Conservation (phyloP, 1,140 invertebrate genomes). For the Bemisia tabaci region DNA sequence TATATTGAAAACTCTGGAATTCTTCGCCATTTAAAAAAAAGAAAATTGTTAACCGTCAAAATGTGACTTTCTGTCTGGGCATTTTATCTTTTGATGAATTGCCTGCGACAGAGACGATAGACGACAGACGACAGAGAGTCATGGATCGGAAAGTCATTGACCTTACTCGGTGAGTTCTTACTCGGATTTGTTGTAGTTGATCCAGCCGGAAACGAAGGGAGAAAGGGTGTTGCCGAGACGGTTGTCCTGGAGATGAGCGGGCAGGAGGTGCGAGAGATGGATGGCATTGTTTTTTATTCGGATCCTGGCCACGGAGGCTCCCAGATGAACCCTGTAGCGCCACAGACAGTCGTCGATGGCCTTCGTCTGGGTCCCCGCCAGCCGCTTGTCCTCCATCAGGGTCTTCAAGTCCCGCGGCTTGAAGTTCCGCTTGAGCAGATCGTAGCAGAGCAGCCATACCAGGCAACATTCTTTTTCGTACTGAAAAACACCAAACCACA, state of each 20-base stretch:
- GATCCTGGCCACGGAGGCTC: slow-evolving; percentile 49
- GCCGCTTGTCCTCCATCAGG: not conserved
- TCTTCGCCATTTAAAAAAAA: too few relatives aligned
- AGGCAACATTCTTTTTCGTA: not conserved
- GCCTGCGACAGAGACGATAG: too few relatives aligned
- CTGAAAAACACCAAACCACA: too few relatives aligned
- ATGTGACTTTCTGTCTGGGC: too few relatives aligned
- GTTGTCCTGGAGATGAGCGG: slow-evolving; percentile 48
- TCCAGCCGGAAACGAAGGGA: slow-evolving; percentile 48
- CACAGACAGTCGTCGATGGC: not conserved
- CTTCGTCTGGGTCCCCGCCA: not conserved
- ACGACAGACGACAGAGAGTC: too few relatives aligned
- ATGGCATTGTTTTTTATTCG: slow-evolving; percentile 52
- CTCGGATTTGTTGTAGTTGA: slow-evolving; percentile 52
- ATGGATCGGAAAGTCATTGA: too few relatives aligned
- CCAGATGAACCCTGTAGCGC: slow-evolving; percentile 35
- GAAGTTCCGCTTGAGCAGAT: not conserved
- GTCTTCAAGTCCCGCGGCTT: not conserved
- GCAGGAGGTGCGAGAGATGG: slow-evolving; percentile 45
- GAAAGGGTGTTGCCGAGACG: slow-evolving; percentile 42
- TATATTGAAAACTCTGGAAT: too few relatives aligned
- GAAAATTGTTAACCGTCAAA: too few relatives aligned
- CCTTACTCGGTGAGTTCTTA: too few relatives aligned
- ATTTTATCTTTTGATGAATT: too few relatives aligned
- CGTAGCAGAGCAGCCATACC: not conserved